Evolutionary conservation across 2,888 invertebrate species (phyloP).

Genomic region (Glyphotaelius pellucidus): DNA sequence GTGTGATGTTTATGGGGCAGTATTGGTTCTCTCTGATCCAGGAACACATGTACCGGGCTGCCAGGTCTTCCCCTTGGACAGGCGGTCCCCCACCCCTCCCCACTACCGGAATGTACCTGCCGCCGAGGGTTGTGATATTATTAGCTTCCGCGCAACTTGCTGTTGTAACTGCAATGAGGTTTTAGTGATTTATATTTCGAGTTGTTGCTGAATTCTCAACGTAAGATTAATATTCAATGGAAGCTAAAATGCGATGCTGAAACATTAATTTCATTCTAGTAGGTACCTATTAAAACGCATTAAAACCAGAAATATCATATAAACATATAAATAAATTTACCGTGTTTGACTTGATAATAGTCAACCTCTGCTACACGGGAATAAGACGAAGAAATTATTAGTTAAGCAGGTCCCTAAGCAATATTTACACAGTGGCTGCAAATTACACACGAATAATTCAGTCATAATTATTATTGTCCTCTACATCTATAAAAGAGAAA

Average conservation of each 20-base stretch:
- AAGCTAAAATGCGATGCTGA: neutral
- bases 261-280: neutral
- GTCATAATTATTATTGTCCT: too few species aligned
- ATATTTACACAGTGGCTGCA: neutral
- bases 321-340: neutral
- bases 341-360: neutral
- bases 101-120: neutral
- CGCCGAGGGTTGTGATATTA: neutral
- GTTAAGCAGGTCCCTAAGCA: neutral
- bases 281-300: neutral
- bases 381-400: neutral
- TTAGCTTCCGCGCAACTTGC: neutral
- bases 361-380: neutral
- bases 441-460: too few species aligned
- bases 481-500: too few species aligned
- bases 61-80: neutral
- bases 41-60: neutral
- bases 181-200: slow-evolving; percentile 2
- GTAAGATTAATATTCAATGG: neutral
- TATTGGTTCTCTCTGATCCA: neutral
- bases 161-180: neutral
- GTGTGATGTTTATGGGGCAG: neutral
- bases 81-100: neutral
- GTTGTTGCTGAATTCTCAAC: neutral
- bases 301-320: neutral